Conservation (phyloP, 2,113 vertebrate genomes). For the Leptosomus discolor region DNA sequence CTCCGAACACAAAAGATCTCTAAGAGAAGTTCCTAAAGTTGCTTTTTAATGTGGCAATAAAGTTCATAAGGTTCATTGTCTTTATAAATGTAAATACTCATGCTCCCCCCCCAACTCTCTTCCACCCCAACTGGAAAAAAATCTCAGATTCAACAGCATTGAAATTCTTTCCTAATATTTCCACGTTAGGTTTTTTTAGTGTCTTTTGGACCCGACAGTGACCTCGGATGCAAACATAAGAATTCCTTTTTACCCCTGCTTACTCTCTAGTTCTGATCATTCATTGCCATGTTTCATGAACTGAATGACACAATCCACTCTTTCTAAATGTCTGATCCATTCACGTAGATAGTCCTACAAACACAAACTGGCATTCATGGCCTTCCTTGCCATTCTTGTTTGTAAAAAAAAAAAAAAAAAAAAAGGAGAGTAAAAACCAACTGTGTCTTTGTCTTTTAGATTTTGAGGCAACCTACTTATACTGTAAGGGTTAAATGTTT, state of each 20-base stretch:
- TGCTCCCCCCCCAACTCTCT: rapidly evolving
- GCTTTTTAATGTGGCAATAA: neutral
- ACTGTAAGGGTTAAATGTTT: neutral
- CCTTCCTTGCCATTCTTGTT: neutral
- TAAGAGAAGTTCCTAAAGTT: neutral
- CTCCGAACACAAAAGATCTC: neutral
- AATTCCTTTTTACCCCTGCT: neutral
- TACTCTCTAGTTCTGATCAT: neutral
- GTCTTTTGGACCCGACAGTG: neutral
- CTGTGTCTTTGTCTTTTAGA: neutral
- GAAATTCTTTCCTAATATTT: neutral
- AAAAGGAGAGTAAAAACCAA: neutral
- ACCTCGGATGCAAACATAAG: neutral
- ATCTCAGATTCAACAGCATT: neutral
- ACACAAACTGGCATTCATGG: neutral
- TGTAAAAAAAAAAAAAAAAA: neutral
- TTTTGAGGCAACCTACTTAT: neutral
- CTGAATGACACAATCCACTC: neutral
- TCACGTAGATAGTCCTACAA: neutral
- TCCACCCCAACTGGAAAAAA: neutral
- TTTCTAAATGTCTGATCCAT: neutral
- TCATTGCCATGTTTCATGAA: neutral
- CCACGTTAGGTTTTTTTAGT: neutral
- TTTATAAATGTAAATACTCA: neutral
- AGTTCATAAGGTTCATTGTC: neutral